Percentiles rank a stretch among this genome's conserved stretches.
Conservation (phyloP, 2,888 invertebrate genomes). For the Polymixis lichenea region DNA sequence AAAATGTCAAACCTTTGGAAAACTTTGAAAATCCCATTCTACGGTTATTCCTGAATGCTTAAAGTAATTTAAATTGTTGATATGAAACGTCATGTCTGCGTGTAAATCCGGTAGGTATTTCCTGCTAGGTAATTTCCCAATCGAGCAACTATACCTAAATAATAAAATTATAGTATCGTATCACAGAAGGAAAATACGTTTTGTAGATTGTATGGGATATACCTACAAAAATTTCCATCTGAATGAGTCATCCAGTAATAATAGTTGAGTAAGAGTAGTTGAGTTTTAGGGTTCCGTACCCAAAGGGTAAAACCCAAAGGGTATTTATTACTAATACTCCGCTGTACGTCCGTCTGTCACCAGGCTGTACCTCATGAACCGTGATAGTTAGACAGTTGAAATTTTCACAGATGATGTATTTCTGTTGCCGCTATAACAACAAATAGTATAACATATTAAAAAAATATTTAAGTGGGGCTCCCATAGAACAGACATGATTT, state of each 20-base stretch:
- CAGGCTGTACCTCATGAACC: too few relatives aligned
- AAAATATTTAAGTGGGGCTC: too few relatives aligned
- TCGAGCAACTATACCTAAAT: neutral
- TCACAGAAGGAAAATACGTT: slow-evolving; percentile 16
- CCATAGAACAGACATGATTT: too few relatives aligned
- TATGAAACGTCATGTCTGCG: slow-evolving; percentile 24
- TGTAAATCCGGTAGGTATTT: slow-evolving; percentile 43
- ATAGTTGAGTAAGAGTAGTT: too few relatives aligned
- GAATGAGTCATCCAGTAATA: slow-evolving; percentile 19
- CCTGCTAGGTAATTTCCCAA: slow-evolving; percentile 55
- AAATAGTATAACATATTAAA: too few relatives aligned
- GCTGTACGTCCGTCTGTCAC: too few relatives aligned
- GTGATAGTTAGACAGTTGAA: too few relatives aligned
- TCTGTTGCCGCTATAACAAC: too few relatives aligned
- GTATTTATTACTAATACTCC: too few relatives aligned
- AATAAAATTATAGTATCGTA: slow-evolving; percentile 5
- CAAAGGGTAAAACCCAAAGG: too few relatives aligned
- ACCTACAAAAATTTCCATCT: neutral
- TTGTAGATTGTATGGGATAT: slow-evolving; percentile 21
- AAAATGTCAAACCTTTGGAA: neutral
- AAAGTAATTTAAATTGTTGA: slow-evolving; percentile 13
- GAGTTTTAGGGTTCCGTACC: too few relatives aligned
- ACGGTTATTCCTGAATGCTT: slow-evolving; percentile 30
- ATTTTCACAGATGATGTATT: too few relatives aligned
- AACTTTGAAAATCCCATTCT: neutral